Base-by-base conservation (phyloP, 2,888 invertebrate genomes). In the Epinotia brunnichana region DNA sequence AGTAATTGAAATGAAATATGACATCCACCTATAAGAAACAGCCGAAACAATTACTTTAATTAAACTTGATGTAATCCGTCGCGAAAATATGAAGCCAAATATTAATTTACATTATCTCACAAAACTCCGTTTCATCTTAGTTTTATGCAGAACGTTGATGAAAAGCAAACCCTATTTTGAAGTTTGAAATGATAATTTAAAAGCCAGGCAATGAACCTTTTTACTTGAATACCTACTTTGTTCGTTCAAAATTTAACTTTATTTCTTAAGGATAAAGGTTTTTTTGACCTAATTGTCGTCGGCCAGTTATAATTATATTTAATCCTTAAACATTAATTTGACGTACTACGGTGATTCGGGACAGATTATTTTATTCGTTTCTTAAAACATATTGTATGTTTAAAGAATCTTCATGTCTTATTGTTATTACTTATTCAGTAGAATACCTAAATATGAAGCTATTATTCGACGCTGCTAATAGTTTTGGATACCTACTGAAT, bases 31-130 rank as follows among this genome's bases (percentile, higher is more conserved):
- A 44, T 35, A 48, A 17, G 66, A 60, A 57, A 61, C 56, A 67
- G 62, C 61, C 61, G 21, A 56, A 68, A 72, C 72, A 72, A 68
- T 72, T 51, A 72, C 61, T 39, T 56, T 57, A 68, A 72, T 72
- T 68, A 68, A 72, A 57, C 70, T 68, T 56, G 17, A 59, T 59
- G 54, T 71, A 66, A 71, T 71, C 70, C 24, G 2, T n/a, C 29
- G 53, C 60, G 39, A 21, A 61, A 72, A 72, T 72, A 68, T 72
- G 44, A 62, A 39, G 3, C 62, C 68, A 72, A 72, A 72, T 62
- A 72, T 72, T 71, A 71, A 71, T 71, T 71, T 54, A 67, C 53
- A 54, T 66, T 44, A 67, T 53, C 41, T 17, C 29, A 24, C 59
- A 29, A 54, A 67, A 13, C 53, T 24, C 35, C 68, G 29, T 56